Evolutionary conservation across 2,888 invertebrate species (phyloP).

Genomic region (Eupithecia vulgata): DNA sequence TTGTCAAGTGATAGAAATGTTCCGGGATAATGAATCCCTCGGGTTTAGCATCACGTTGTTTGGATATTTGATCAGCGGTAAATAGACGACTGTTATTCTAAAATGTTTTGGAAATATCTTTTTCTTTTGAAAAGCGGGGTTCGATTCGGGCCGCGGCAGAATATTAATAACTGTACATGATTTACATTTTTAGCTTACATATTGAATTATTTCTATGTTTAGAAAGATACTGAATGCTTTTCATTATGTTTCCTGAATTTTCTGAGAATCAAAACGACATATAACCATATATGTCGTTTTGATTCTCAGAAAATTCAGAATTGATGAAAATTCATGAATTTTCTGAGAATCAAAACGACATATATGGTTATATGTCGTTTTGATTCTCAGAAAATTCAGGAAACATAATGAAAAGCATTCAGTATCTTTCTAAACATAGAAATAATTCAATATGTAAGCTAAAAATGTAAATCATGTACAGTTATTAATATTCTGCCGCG

Average conservation of each 20-base stretch:
- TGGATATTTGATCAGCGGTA: neutral
- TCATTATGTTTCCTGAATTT: neutral
- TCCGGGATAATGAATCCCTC: slow-evolving; percentile 15
- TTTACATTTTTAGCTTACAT: too few relatives aligned
- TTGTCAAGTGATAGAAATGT: slow-evolving; percentile 20
- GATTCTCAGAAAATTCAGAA: neutral
- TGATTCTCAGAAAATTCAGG: neutral
- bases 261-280: neutral
- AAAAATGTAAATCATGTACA: too few relatives aligned
- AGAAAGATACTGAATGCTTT: neutral
- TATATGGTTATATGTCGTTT: neutral
- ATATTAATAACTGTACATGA: too few relatives aligned
- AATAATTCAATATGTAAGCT: too few relatives aligned
- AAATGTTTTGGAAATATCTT: neutral
- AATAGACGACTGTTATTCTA: neutral
- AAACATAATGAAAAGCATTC: neutral
- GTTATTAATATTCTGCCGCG: too few relatives aligned
- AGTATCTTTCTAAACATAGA: neutral
- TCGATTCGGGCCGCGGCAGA: neutral
- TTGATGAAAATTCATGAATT: too few relatives aligned
- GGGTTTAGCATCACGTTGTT: slow-evolving; percentile 8
- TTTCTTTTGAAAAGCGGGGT: neutral
- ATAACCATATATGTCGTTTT: neutral
- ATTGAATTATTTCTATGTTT: too few relatives aligned
- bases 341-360: neutral